Percentiles rank a stretch among this genome's conserved stretches.
phyloP scores from a whole-genome alignment of 2,888 invertebrate species.

The Drosophila paramelanica region DNA sequence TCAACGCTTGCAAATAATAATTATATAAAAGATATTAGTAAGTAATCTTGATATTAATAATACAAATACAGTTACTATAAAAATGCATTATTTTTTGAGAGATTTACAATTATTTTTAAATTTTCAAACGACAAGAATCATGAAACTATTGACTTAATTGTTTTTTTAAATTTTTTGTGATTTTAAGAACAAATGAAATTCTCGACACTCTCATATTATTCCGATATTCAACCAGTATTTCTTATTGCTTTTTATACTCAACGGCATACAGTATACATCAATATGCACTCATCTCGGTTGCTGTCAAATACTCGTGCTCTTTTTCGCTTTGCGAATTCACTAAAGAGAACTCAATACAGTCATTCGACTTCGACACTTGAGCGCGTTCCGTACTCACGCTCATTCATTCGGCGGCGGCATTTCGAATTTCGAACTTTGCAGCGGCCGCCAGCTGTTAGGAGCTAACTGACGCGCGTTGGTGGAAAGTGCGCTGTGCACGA shows the following conservation, averaged over 20 bases:
- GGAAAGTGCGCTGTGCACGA: constrained; percentile 55
- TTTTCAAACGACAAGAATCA: too few species aligned
- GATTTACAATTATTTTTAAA: too few species aligned
- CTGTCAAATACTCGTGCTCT: background rate
- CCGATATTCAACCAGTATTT: too few species aligned
- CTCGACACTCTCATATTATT: background rate
- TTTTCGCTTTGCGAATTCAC: background rate
- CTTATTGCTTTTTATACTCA: background rate
- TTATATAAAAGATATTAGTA: too few species aligned
- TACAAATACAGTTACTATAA: too few species aligned
- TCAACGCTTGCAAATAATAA: too few species aligned
- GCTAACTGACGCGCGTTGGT: constrained; percentile 38
- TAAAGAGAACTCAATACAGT: background rate
- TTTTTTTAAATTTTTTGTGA: too few species aligned
- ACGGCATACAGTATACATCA: background rate
- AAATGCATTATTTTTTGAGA: too few species aligned
- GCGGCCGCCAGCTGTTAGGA: constrained; percentile 40
- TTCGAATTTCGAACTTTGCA: constrained; percentile 53
- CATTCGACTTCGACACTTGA: constrained; percentile 1
- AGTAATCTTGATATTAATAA: too few species aligned
- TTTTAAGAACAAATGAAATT: too few species aligned
- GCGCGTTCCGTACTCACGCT: constrained; percentile 15
- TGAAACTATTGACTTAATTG: too few species aligned
- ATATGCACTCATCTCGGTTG: constrained; percentile 7
- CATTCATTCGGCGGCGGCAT: background rate